Base-by-base conservation (phyloP, 2,113 vertebrate genomes). In the Cololabis saira region DNA sequence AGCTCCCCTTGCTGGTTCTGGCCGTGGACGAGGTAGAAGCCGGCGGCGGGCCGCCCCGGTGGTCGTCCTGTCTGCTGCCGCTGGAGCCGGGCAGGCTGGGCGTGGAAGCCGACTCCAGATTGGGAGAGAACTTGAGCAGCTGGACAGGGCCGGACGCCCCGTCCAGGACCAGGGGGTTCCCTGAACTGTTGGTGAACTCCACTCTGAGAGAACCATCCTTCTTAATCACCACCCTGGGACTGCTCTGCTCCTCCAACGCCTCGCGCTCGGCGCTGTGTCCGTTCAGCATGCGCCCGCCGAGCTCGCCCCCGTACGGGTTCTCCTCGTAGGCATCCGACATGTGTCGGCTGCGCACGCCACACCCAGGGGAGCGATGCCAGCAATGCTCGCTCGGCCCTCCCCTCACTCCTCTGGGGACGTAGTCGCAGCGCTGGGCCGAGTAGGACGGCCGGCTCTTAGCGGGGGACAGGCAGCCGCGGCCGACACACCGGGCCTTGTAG, bases 161-260 rank as follows among this genome's bases (percentile, higher is more conserved):
- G 4, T 93, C 93, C 0, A 90, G 63, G 0, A 90, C 84, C 22
- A 90, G 84, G 2, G 89, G 67, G 61, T 83, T 90, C 13, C 85
- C 87, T 1, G 87, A 87, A 47, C 87, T 92, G 64, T 92, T 97
- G 79, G 96, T 97, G 84, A 99, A 99, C 88, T 99, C 96, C 0
- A 98, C 97, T 61, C 95, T 90, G 48, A 98, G 90, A 24, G 93
- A 96, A 3, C 96, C 95, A 0, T 98, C 97, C 3, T 96, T 98
- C 90, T 95, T 98, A 87, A 98, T 98, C 64, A 97, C 94, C 78
- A 98, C 97, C 71, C 95, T 90, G 0, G 97, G 97, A 80, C 97
- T 98, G 74, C 89, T 94, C 24, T 94, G 94, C 64, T 94, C 93
- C 76, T 94, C 93, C 13, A 92, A 83, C 3, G 66, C 89, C 0